phyloP scores from a whole-genome alignment of 2,113 vertebrate species.

The Prolemur simus region DNA sequence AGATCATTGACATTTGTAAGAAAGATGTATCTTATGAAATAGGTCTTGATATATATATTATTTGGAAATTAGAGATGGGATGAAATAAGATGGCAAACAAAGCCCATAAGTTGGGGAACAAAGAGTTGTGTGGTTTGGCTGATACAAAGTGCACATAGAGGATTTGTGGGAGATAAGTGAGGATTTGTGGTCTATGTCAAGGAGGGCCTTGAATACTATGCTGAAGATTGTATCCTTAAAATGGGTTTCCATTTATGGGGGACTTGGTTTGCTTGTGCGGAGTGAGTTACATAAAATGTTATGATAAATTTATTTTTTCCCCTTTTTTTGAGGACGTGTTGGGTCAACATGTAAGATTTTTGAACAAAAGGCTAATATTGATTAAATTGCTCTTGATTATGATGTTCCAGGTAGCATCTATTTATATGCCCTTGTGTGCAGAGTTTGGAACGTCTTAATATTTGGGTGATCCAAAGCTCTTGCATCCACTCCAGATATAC shows the following conservation, averaged over 20 bases:
- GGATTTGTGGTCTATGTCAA: background rate
- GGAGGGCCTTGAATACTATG: background rate
- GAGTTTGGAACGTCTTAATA: background rate
- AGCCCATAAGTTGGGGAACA: background rate
- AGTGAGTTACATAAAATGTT: background rate
- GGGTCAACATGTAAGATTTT: background rate
- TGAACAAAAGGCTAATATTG: background rate
- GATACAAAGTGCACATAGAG: background rate
- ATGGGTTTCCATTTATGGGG: background rate
- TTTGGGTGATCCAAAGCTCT: background rate
- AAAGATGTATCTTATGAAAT: background rate
- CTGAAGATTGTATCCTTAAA: background rate
- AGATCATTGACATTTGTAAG: background rate
- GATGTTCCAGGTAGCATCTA: background rate
- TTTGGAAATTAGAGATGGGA: background rate
- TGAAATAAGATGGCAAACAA: background rate
- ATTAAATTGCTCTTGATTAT: background rate
- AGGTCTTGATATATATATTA: background rate
- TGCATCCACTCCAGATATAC: background rate
- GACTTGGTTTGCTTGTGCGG: background rate
- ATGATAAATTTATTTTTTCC: background rate
- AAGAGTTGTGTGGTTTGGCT: background rate
- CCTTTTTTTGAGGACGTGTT: background rate
- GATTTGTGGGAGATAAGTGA: background rate
- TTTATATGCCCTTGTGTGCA: background rate